These are phyloP conservation scores for Drosophila nannoptera DNA, from an alignment of 1,140 invertebrate genomes.

Conservation along the genomic window DNA sequence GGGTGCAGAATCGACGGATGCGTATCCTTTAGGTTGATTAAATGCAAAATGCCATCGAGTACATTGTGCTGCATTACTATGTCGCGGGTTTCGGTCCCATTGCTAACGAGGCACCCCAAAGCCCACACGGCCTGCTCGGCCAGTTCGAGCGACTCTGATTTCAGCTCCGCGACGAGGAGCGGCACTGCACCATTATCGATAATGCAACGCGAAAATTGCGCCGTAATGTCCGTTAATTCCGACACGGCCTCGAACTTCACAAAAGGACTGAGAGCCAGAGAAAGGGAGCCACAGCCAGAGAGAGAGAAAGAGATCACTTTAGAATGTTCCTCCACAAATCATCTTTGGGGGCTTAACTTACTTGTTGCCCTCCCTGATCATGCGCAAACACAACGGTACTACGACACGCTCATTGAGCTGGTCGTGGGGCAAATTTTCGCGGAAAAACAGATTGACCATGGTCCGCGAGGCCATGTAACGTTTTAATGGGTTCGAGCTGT, in stretches of 20 bases:
- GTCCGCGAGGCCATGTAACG: no score
- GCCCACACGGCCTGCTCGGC: constrained; percentile 99
- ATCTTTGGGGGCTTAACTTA: constrained; percentile 80
- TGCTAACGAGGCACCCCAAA: constrained; percentile 97
- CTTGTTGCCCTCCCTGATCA: constrained; percentile 86
- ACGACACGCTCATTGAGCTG: constrained; percentile 92
- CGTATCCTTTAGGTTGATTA: constrained; percentile 84
- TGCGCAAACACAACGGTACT: constrained; percentile 90
- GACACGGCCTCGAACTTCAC: constrained; percentile 98
- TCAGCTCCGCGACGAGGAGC: constrained; percentile 88
- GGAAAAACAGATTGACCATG: no score
- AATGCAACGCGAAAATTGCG: constrained; percentile 92
- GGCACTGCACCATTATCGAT: constrained; percentile 92
- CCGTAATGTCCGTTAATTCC: constrained; percentile 98
- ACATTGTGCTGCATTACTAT: constrained; percentile 84
- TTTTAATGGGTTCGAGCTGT: no score
- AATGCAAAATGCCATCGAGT: constrained; percentile 84
- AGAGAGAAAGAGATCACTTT: background rate
- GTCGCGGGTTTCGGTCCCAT: constrained; percentile 88
- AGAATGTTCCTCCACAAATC: background rate
- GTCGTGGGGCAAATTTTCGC: constrained; percentile 98
- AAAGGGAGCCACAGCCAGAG: no score
- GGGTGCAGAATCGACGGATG: constrained; percentile 80
- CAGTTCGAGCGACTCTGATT: constrained; percentile 87
- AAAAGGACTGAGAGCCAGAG: constrained; percentile 84